Evolutionary conservation across 2,888 invertebrate species (phyloP).

Genomic region (Rhynchonema sp.): DNA sequence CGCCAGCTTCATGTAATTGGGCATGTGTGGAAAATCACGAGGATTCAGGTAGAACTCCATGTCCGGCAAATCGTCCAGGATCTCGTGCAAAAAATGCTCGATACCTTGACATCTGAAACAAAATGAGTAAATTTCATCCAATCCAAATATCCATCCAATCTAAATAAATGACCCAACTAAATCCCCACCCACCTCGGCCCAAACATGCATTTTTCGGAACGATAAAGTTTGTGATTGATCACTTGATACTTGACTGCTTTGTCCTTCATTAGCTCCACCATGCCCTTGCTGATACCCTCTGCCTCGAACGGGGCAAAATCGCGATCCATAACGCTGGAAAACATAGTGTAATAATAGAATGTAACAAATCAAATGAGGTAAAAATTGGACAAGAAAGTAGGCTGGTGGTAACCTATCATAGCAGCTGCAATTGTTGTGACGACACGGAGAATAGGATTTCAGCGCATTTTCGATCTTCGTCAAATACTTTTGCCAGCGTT

Average conservation of each 20-base stretch:
- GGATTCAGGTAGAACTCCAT: slow-evolving; percentile 71
- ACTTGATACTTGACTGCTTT: slow-evolving; percentile 64
- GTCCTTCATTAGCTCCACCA: slow-evolving; percentile 42
- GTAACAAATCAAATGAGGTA: not conserved
- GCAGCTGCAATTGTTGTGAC: not conserved
- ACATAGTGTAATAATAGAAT: too few species aligned
- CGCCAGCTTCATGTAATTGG: slow-evolving; percentile 25
- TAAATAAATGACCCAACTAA: too few species aligned
- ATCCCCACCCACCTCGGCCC: slow-evolving; percentile 42
- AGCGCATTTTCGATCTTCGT: not conserved
- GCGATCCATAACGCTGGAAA: slow-evolving; percentile 39
- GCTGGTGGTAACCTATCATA: not conserved
- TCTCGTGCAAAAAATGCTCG: slow-evolving; percentile 58
- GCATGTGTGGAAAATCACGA: slow-evolving; percentile 73
- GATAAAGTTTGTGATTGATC: slow-evolving; percentile 53
- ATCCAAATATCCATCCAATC: too few species aligned
- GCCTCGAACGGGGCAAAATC: slow-evolving; percentile 49
- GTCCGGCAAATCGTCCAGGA: slow-evolving; percentile 50
- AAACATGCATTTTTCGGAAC: slow-evolving; percentile 69
- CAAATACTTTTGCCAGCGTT: not conserved
- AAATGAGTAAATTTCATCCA: not conserved
- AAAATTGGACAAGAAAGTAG: not conserved
- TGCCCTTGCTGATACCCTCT: slow-evolving; percentile 46
- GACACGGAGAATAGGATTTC: not conserved
- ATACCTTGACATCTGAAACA: slow-evolving; percentile 54